Evolutionary conservation across 2,888 invertebrate genomes (phyloP).

Genomic region (Esperia sulphurella): DNA sequence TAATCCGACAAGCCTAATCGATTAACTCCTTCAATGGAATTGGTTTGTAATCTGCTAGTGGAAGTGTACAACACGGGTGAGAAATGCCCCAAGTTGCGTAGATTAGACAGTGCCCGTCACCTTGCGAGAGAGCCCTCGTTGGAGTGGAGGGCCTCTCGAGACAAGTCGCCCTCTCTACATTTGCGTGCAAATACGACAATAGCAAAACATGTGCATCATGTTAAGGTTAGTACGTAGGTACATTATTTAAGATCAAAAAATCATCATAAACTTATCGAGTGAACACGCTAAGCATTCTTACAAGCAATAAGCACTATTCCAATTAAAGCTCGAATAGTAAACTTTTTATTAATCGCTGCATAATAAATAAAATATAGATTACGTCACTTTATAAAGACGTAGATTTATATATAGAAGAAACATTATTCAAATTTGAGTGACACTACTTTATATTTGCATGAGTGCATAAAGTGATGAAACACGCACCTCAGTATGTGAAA

Average conservation of each 20-base stretch:
- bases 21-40: slow-evolving; percentile 2
- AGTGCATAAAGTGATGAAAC: not conserved
- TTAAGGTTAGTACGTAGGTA: not conserved
- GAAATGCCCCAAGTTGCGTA: slow-evolving; percentile 52
- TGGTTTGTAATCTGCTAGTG: slow-evolving; percentile 4
- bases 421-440: too few relatives aligned
- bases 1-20: not conserved
- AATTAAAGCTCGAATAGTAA: too few relatives aligned
- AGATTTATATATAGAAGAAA: too few relatives aligned
- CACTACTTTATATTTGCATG: not conserved
- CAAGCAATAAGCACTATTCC: too few relatives aligned
- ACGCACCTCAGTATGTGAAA: slow-evolving; percentile 14
- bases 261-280: too few relatives aligned
- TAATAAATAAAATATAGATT: too few relatives aligned
- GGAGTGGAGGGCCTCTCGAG: slow-evolving; percentile 52
- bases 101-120: slow-evolving; percentile 69
- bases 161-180: slow-evolving; percentile 48
- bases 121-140: slow-evolving; percentile 44
- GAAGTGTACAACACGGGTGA: slow-evolving; percentile 36
- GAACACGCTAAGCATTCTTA: too few relatives aligned
- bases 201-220: not conserved
- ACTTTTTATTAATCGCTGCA: too few relatives aligned
- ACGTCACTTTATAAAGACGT: too few relatives aligned
- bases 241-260: too few relatives aligned
- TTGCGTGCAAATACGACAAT: slow-evolving; percentile 58